These are phyloP conservation scores for Barbus barbus DNA, from an alignment of 2,113 vertebrate genomes.

Conservation along the genomic window DNA sequence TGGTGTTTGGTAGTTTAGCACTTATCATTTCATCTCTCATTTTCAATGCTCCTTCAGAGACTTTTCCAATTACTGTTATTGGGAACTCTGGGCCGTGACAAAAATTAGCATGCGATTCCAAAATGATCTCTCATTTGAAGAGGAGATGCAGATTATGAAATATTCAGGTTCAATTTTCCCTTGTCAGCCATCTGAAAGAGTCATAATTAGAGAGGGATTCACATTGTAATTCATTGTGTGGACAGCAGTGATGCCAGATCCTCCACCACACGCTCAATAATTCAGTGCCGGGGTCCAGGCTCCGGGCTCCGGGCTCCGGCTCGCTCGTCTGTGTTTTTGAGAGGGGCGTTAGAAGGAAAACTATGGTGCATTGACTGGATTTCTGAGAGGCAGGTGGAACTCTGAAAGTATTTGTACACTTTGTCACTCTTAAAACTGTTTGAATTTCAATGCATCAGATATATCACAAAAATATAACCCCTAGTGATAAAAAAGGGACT, in stretches of 20 bases:
- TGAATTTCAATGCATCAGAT: too few species aligned
- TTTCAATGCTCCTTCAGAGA: slow-evolving; percentile 43
- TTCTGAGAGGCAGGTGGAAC: neutral
- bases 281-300: slow-evolving; percentile 79
- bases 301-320: too few species aligned
- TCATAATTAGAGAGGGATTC: slow-evolving; percentile 98
- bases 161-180: slow-evolving; percentile 99
- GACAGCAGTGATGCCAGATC: slow-evolving; percentile 81
- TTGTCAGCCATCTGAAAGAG: slow-evolving; percentile 94
- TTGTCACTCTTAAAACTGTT: neutral
- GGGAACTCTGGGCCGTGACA: slow-evolving; percentile 60
- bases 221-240: slow-evolving; percentile 95
- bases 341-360: slow-evolving; percentile 70
- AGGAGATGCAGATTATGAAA: slow-evolving; percentile 94
- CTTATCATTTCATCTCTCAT: neutral
- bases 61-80: slow-evolving; percentile 78
- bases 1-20: slow-evolving; percentile 32
- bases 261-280: slow-evolving; percentile 86
- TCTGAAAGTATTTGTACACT: neutral
- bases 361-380: slow-evolving; percentile 64
- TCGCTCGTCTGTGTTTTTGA: slow-evolving; percentile 67
- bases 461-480: too few species aligned
- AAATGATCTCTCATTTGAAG: slow-evolving; percentile 86
- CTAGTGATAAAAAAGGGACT: too few species aligned
- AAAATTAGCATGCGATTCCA: slow-evolving; percentile 95